phyloP scores from a whole-genome alignment of 92 coral and sea anemone species.

The Zoanthus sociatus region DNA sequence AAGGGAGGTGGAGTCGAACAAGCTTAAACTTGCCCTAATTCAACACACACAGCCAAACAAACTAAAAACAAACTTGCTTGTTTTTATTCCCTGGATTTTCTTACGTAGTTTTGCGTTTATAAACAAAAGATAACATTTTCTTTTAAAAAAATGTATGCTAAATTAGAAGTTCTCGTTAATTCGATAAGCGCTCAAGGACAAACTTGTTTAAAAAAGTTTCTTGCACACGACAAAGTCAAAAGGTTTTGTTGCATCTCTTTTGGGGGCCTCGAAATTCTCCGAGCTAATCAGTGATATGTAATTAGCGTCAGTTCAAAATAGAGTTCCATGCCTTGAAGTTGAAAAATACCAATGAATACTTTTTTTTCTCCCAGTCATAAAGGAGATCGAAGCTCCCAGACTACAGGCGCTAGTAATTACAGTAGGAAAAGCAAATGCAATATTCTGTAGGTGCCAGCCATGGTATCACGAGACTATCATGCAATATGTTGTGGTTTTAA shows the following conservation, averaged over 20 bases:
- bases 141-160: not conserved
- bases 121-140: not conserved
- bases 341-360: not conserved
- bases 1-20: constrained; percentile 20
- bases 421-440: not conserved
- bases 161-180: not conserved
- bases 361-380: not conserved
- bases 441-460: not conserved
- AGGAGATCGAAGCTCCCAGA: not conserved
- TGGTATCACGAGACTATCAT: constrained; percentile 1
- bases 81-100: not conserved
- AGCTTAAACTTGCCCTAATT: constrained; percentile 26
- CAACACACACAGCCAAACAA: not conserved
- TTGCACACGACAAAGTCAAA: not conserved
- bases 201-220: not conserved
- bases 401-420: not conserved
- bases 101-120: not conserved
- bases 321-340: not conserved
- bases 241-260: not conserved
- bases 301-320: not conserved
- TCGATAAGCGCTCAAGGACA: not conserved
- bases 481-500: not conserved
- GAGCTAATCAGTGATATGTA: not conserved
- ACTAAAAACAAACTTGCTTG: not conserved
- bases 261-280: not conserved